Conservation (phyloP, 2,888 invertebrate species). For the Carterocephalus palaemon region DNA sequence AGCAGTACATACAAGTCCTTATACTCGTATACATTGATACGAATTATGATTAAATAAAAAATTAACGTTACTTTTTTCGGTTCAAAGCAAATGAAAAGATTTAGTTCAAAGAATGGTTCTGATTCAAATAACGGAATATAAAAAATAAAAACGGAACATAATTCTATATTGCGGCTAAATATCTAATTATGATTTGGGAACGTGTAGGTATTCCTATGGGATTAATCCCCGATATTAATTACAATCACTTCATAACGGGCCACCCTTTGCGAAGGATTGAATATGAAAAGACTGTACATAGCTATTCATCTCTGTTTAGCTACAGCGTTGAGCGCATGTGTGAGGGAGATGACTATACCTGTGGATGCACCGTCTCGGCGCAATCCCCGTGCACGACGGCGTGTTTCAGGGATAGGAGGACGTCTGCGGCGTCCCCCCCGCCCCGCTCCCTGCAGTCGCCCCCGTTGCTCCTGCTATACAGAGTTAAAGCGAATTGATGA, state of each 20-base stretch:
- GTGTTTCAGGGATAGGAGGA: conserved; percentile 91
- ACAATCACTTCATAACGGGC: conserved; percentile 45
- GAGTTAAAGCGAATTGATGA: no score
- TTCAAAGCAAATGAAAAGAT: no score
- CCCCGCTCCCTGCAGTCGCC: conserved; percentile 78
- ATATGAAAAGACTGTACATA: conserved; percentile 32
- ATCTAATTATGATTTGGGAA: conserved; percentile 12
- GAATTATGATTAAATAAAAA: no score
- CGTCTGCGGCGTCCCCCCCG: conserved; percentile 89
- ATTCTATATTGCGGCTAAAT: no score
- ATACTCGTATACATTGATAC: no score
- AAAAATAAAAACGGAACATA: not conserved
- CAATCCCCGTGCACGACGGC: conserved; percentile 90
- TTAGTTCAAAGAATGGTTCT: no score
- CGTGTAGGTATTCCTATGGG: conserved; percentile 21
- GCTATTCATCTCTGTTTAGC: conserved; percentile 19
- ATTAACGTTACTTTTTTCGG: no score
- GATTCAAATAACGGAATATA: not conserved
- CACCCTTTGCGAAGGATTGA: conserved; percentile 34
- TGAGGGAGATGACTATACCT: conserved; percentile 61
- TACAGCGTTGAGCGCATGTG: conserved; percentile 25
- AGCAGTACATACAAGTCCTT: no score
- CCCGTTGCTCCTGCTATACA: conserved; percentile 60
- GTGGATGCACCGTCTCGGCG: conserved; percentile 73
- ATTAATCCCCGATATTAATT: conserved; percentile 52